Evolutionary conservation across 2,113 vertebrate species (phyloP).

Genomic region (Sphyrna mokarran): DNA sequence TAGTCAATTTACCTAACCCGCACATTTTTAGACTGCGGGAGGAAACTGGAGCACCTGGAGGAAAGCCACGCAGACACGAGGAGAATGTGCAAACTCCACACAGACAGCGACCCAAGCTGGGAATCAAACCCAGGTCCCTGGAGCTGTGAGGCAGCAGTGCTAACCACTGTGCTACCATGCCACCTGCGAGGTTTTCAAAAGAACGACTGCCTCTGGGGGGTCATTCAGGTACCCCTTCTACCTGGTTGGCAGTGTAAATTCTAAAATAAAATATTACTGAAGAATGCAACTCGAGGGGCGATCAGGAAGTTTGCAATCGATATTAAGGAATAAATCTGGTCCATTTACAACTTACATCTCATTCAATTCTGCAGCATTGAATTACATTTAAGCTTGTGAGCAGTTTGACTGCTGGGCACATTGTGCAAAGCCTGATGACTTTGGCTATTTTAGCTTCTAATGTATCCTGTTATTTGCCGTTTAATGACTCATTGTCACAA

Average conservation of each 20-base stretch:
- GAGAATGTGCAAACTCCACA: no score
- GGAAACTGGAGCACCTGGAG: no score
- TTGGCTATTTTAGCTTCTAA: not conserved
- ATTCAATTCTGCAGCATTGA: not conserved
- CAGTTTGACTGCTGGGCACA: not conserved
- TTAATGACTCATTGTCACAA: conserved; percentile 20
- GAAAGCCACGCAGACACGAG: no score
- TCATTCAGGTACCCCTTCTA: not conserved
- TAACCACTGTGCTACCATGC: no score
- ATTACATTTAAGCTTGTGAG: not conserved
- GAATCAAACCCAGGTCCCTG: no score
- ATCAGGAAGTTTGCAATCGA: not conserved
- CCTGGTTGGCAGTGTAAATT: not conserved
- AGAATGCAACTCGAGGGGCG: not conserved
- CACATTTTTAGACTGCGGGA: no score
- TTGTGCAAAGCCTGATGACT: conserved; percentile 5
- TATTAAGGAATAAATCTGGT: not conserved
- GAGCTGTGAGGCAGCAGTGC: no score
- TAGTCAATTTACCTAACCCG: no score
- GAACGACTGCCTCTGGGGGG: no score
- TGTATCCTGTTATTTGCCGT: not conserved
- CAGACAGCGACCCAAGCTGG: no score
- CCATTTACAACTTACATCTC: not conserved
- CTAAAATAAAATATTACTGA: not conserved
- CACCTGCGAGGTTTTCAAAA: not conserved